phyloP scores from a whole-genome alignment of 2,888 invertebrate species.

The Oconnorella tubifera region DNA sequence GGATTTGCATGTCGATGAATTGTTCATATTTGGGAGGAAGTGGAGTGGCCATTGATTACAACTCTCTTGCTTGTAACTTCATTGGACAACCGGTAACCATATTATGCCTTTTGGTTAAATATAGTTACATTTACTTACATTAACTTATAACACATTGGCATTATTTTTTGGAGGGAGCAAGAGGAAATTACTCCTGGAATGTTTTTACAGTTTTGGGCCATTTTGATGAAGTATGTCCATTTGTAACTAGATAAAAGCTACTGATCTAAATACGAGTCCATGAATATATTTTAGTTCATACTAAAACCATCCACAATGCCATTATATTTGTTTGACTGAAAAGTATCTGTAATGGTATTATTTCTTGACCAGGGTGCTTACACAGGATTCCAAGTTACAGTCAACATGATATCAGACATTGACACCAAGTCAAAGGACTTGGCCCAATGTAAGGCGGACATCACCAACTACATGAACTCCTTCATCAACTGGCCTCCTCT shows the following conservation, averaged over 20 bases:
- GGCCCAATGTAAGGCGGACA: constrained; percentile 11
- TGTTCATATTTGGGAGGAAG: constrained; percentile 14
- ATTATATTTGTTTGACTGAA: too few relatives aligned
- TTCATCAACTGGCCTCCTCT: constrained; percentile 16
- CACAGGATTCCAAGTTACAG: constrained; percentile 6
- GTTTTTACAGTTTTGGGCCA: too few relatives aligned
- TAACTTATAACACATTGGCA: too few relatives aligned
- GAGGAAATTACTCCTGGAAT: too few relatives aligned
- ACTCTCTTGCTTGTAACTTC: constrained; percentile 1
- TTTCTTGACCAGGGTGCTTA: constrained; percentile 8
- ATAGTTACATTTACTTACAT: too few relatives aligned
- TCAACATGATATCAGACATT: constrained; percentile 11
- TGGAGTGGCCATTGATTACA: constrained; percentile 13
- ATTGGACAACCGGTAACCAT: background rate
- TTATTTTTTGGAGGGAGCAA: too few relatives aligned
- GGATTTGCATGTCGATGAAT: constrained; percentile 15
- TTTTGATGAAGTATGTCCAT: too few relatives aligned
- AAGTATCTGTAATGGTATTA: background rate
- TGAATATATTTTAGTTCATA: too few relatives aligned
- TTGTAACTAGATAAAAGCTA: too few relatives aligned
- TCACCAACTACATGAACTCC: constrained; percentile 14
- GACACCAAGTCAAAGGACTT: constrained; percentile 6
- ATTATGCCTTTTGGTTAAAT: too few relatives aligned
- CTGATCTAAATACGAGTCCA: too few relatives aligned
- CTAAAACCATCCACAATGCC: background rate